Conservation (phyloP, 2,797 vertebrate genomes). For the Nannoperca obscura region DNA sequence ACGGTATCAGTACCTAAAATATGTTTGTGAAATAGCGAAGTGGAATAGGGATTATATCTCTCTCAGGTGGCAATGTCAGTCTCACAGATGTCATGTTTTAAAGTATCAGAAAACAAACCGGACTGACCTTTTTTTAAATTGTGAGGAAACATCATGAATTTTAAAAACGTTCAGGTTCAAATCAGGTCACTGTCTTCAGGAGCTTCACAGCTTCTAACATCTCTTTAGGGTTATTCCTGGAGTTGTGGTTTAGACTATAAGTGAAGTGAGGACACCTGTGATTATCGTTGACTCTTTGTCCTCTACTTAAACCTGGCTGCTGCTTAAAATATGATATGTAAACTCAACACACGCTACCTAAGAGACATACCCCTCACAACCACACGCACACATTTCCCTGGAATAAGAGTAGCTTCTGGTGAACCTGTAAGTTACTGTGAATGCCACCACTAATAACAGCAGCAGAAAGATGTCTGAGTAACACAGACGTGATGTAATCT, state of each 20-base stretch:
- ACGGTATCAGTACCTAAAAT: conserved; percentile 8
- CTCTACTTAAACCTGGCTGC: conserved; percentile 53
- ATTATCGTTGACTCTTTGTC: conserved; percentile 48
- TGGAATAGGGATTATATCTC: neutral
- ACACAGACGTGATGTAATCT: conserved; percentile 36
- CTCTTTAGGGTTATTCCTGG: conserved; percentile 43
- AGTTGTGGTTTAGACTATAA: conserved; percentile 14
- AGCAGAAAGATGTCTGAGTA: conserved; percentile 23
- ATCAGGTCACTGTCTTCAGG: conserved; percentile 12
- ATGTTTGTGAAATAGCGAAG: conserved; percentile 1
- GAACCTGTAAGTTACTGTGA: conserved; percentile 21
- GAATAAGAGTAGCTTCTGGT: conserved; percentile 17
- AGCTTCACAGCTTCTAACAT: conserved; percentile 11
- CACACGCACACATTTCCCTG: conserved; percentile 9
- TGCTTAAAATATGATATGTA: conserved; percentile 60
- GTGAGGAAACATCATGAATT: neutral
- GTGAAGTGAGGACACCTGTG: conserved; percentile 35
- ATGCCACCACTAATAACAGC: conserved; percentile 11
- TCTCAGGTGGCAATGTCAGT: neutral
- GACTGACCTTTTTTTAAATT: neutral
- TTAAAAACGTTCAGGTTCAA: neutral
- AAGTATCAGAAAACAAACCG: conserved; percentile 13
- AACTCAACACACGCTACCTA: conserved; percentile 11
- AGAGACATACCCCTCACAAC: conserved; percentile 23
- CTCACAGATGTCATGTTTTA: neutral